These are phyloP conservation scores for Phyllostomus hastatus DNA, from an alignment of 2,113 vertebrate genomes.

Conservation along the genomic window DNA sequence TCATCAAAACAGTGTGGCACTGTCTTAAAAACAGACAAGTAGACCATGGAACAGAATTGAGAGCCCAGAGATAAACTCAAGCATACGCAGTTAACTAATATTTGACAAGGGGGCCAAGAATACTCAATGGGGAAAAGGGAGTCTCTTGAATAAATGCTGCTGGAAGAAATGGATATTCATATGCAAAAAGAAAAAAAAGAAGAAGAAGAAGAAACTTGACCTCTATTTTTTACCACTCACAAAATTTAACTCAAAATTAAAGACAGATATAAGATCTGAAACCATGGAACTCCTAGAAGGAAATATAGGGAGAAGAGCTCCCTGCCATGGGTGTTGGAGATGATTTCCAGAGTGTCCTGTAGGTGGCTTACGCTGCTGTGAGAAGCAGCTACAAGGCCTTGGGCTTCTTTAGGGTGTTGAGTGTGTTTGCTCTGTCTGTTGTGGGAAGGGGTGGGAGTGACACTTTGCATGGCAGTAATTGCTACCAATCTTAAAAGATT, in stretches of 20 bases:
- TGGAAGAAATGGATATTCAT: background rate
- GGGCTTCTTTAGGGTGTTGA: background rate
- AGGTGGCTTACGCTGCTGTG: background rate
- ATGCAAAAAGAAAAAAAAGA: background rate
- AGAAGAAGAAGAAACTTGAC: background rate
- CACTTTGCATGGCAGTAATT: background rate
- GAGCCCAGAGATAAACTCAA: background rate
- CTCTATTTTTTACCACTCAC: background rate
- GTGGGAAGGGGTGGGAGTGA: background rate
- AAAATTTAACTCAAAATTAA: background rate
- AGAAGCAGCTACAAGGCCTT: background rate
- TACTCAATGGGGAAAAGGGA: background rate
- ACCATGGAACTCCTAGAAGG: background rate
- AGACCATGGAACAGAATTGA: background rate
- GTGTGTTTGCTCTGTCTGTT: background rate
- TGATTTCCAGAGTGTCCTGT: background rate
- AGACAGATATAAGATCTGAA: background rate
- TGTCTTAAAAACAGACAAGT: background rate
- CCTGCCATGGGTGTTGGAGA: background rate
- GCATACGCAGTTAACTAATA: background rate
- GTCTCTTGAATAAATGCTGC: background rate
- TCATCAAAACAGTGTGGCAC: background rate
- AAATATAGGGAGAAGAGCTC: background rate
- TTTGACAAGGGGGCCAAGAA: background rate
- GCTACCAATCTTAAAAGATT: background rate